Percentiles rank a stretch among this genome's conserved stretches.
Conservation (phyloP, 2,888 invertebrate genomes). For the Tribolium freemani region DNA sequence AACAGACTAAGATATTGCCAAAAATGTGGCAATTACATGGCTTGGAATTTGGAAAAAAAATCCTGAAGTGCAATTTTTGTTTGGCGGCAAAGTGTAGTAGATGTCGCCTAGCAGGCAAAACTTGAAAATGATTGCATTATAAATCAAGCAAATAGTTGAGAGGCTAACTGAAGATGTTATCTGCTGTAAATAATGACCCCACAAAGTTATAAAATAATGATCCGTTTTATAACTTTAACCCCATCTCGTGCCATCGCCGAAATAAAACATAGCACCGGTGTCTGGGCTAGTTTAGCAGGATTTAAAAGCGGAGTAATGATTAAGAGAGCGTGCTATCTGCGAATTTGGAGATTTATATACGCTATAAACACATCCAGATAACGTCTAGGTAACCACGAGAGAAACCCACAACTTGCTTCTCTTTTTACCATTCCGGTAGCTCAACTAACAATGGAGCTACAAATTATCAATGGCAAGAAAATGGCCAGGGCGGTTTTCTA, state of each 20-base stretch:
- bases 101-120: conserved; percentile 5
- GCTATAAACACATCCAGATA: conserved; percentile 7
- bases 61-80: too few relatives aligned
- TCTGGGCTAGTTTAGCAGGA: conserved; percentile 5
- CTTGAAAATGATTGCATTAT: conserved; percentile 6
- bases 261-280: conserved; percentile 12
- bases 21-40: too few relatives aligned
- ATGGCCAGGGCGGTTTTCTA: conserved; percentile 32
- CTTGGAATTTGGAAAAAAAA: too few relatives aligned
- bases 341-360: conserved; percentile 29
- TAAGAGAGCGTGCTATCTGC: conserved; percentile 17
- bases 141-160: conserved; percentile 22
- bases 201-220: conserved; percentile 31
- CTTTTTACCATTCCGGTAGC: conserved; percentile 31
- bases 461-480: conserved; percentile 39
- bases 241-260: conserved; percentile 13
- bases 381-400: conserved; percentile 15
- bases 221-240: conserved; percentile 20
- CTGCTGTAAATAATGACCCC: conserved; percentile 22
- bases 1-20: not conserved
- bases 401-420: conserved; percentile 20
- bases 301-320: conserved; percentile 24
- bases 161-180: conserved; percentile 24
- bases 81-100: not conserved
- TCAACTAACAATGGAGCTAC: conserved; percentile 36